These are phyloP conservation scores for Hormaphis cornu DNA, from an alignment of 1,140 invertebrate species.

Conservation along the genomic window DNA sequence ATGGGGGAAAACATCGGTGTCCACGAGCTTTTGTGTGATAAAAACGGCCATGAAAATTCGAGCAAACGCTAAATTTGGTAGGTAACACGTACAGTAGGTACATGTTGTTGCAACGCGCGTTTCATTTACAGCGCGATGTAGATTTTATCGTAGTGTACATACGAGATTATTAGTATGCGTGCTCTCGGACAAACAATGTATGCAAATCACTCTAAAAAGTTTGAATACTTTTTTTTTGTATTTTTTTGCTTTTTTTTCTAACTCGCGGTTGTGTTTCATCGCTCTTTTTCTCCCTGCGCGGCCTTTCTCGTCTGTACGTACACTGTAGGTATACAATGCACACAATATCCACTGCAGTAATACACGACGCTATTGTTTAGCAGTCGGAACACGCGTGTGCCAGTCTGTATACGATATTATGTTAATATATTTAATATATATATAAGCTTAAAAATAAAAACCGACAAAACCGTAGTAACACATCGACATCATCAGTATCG, in stretches of 20 bases:
- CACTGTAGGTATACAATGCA: too few relatives aligned
- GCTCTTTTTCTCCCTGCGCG: not conserved
- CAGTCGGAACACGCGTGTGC: not conserved
- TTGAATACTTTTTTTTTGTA: slow-evolving; percentile 5
- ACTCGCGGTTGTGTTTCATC: not conserved
- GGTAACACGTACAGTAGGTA: too few relatives aligned
- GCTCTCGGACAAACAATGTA: slow-evolving; percentile 6
- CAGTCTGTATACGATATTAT: slow-evolving; percentile 13
- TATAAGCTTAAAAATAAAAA: not conserved
- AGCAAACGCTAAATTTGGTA: too few relatives aligned
- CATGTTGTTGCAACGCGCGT: not conserved
- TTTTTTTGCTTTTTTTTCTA: too few relatives aligned
- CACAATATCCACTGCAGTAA: too few relatives aligned
- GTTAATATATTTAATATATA: slow-evolving; percentile 7
- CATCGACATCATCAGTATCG: not conserved
- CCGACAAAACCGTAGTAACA: not conserved
- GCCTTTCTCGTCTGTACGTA: not conserved
- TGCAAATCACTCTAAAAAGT: slow-evolving; percentile 7
- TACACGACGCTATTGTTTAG: not conserved
- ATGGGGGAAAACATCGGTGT: too few relatives aligned
- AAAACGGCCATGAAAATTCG: too few relatives aligned
- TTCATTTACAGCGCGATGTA: not conserved
- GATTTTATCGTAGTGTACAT: slow-evolving; percentile 2
- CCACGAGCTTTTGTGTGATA: too few relatives aligned
- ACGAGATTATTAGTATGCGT: slow-evolving; percentile 16